Conservation (phyloP, 2,888 invertebrate species). For the Adela reaumurella region DNA sequence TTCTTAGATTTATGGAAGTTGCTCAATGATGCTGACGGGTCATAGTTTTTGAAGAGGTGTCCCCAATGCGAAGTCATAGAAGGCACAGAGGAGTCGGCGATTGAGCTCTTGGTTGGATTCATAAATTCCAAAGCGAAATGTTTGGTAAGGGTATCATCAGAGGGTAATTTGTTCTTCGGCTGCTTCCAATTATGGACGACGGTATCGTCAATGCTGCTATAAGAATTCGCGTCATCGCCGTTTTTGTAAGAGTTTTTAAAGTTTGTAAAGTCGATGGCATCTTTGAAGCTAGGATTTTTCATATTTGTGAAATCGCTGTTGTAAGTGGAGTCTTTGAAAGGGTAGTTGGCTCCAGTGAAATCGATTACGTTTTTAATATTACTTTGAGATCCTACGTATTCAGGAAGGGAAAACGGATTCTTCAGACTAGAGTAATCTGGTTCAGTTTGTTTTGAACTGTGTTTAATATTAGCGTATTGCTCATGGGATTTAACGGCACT, state of each 20-base stretch:
- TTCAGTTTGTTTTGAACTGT: not conserved
- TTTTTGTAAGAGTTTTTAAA: not conserved
- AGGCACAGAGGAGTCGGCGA: slow-evolving; percentile 12
- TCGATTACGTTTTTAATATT: not conserved
- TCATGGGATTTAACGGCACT: slow-evolving; percentile 31
- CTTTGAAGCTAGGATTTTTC: not conserved
- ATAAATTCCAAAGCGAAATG: not conserved
- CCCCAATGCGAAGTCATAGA: slow-evolving; percentile 33
- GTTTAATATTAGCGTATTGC: slow-evolving; percentile 25
- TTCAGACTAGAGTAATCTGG: not conserved
- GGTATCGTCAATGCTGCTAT: too few relatives aligned
- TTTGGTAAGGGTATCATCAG: not conserved
- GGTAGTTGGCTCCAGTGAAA: not conserved
- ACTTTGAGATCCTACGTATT: not conserved
- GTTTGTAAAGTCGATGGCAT: not conserved
- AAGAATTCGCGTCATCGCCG: too few relatives aligned
- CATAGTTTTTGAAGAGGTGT: slow-evolving; percentile 28
- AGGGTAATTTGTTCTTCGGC: not conserved
- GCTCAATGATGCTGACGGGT: slow-evolving; percentile 15
- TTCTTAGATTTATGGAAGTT: slow-evolving; percentile 10
- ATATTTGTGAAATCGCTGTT: not conserved
- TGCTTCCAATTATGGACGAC: not conserved
- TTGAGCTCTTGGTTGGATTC: not conserved
- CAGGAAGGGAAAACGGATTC: not conserved
- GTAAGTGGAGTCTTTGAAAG: not conserved